A percentile compares a stretch with the other conserved stretches of the same genome.
These are phyloP conservation scores for Acrocyrtus sp. DNA, from an alignment of 2,888 invertebrate species.

Conservation along the genomic window DNA sequence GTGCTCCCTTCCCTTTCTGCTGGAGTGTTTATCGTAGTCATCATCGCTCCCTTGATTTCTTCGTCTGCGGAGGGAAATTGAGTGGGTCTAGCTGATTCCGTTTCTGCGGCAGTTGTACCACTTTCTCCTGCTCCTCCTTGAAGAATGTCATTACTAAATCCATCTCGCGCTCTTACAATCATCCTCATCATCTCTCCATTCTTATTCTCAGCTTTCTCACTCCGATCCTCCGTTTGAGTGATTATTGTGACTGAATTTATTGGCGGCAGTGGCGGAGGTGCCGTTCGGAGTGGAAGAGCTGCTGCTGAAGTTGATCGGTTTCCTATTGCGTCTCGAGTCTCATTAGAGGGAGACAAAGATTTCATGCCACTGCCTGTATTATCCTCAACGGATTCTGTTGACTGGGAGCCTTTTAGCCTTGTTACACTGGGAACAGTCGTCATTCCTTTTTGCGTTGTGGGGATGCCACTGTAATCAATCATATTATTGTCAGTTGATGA, in stretches of 20 bases:
- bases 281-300: slow-evolving; percentile 1
- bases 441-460: neutral
- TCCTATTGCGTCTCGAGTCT: slow-evolving; percentile 1
- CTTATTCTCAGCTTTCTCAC: too few species aligned
- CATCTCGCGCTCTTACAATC: slow-evolving; percentile 11
- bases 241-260: slow-evolving; percentile 18
- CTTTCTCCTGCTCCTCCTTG: neutral
- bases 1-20: slow-evolving; percentile 1
- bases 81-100: neutral
- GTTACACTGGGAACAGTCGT: too few species aligned
- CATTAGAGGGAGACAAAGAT: neutral
- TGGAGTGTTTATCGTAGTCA: neutral
- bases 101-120: neutral
- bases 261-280: slow-evolving; percentile 5
- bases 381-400: neutral
- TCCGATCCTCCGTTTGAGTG: slow-evolving; percentile 6
- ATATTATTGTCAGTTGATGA: slow-evolving; percentile 43
- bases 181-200: neutral
- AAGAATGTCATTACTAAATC: slow-evolving; percentile 12
- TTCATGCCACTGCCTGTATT: neutral
- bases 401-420: too few species aligned
- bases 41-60: slow-evolving; percentile 6
- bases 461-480: slow-evolving; percentile 51
- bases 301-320: neutral
- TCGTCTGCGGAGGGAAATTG: neutral